Percentiles rank a stretch among this genome's conserved stretches.
Evolutionary conservation across 2,113 vertebrate genomes (phyloP).

Genomic region (Plectropomus leopardus): DNA sequence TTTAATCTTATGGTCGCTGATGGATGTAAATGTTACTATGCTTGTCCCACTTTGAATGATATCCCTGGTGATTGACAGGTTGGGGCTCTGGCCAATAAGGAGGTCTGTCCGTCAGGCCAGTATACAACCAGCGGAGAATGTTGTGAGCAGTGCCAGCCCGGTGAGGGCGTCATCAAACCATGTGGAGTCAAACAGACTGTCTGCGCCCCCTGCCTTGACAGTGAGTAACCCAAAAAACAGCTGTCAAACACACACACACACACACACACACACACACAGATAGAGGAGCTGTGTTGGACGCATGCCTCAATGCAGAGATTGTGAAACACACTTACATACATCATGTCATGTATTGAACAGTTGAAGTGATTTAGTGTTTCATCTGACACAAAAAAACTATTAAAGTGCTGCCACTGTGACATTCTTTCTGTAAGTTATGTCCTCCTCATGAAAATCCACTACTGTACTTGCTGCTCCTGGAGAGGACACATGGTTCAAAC

Average conservation of each 20-base stretch:
- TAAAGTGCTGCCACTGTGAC: background rate
- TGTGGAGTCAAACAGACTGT: conserved; percentile 90
- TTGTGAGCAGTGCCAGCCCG: conserved; percentile 90
- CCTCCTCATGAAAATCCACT: background rate
- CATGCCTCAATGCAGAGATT: background rate
- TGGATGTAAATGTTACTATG: background rate
- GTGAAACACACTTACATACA: conserved; percentile 16
- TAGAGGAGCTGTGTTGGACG: background rate
- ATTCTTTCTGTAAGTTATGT: conserved; percentile 13
- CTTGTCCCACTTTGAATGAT: conserved; percentile 13
- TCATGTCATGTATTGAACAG: background rate
- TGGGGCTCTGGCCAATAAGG: conserved; percentile 70
- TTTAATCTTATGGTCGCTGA: background rate
- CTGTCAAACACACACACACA: conserved; percentile 3
- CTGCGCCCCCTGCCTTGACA: conserved; percentile 94
- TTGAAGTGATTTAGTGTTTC: conserved; percentile 15
- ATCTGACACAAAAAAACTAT: background rate
- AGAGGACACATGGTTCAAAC: conserved; percentile 9
- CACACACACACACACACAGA: background rate
- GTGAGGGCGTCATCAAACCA: conserved; percentile 88
- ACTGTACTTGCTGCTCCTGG: conserved; percentile 3
- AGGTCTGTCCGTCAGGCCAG: conserved; percentile 79
- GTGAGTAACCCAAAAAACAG: conserved; percentile 85
- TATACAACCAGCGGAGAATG: conserved; percentile 89
- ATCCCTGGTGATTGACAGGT: conserved; percentile 64